phyloP scores from a whole-genome alignment of 1,140 invertebrate genomes.

The Dufourea novaeangliae region DNA sequence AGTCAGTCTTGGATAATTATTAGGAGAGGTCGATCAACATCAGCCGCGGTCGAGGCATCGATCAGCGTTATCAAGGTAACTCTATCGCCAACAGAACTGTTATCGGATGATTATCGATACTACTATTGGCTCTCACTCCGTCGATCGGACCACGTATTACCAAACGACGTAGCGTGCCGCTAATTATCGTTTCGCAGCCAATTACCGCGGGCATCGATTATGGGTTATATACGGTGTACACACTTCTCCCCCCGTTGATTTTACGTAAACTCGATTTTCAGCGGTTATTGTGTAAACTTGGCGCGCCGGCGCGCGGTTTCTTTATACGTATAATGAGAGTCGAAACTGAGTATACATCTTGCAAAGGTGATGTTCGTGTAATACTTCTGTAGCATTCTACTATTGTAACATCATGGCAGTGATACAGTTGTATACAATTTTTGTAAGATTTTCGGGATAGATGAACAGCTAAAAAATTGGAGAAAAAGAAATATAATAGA shows the following conservation, averaged over 20 bases:
- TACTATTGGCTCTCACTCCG: conserved; percentile 49
- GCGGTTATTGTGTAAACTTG: not conserved
- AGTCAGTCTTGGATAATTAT: conserved; percentile 67
- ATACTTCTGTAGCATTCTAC: too few species aligned
- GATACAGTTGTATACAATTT: too few species aligned
- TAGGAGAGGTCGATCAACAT: conserved; percentile 65
- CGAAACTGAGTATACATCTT: too few species aligned
- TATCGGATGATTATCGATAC: conserved; percentile 63
- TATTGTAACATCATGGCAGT: too few species aligned
- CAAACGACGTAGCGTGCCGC: conserved; percentile 35
- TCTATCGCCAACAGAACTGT: conserved; percentile 65
- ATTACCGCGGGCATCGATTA: conserved; percentile 46
- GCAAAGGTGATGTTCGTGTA: too few species aligned
- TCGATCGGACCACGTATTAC: conserved; percentile 51
- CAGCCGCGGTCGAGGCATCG: conserved; percentile 45
- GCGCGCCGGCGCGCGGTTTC: not conserved
- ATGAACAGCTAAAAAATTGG: not conserved
- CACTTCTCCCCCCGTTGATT: not conserved
- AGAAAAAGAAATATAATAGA: too few species aligned
- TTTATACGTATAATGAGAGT: too few species aligned
- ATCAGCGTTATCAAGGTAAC: conserved; percentile 66
- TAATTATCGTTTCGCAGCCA: conserved; percentile 62
- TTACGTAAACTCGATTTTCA: not conserved
- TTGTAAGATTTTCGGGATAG: too few species aligned
- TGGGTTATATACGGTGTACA: not conserved